Evolutionary conservation across 1,140 invertebrate genomes (phyloP).

Genomic region (Psilanteris sp.): DNA sequence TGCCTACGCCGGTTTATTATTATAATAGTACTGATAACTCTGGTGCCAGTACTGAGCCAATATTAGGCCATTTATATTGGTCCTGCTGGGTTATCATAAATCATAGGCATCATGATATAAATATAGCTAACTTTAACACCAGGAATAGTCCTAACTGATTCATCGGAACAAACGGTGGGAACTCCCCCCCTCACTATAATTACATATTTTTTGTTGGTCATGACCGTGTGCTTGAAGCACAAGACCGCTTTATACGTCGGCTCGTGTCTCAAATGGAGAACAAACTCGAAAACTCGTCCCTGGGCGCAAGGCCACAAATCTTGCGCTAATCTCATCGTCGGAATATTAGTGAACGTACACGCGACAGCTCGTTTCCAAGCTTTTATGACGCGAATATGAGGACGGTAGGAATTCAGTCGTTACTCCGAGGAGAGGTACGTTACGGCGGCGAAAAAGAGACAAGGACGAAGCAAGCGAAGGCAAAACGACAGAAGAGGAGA

Average conservation of each 20-base stretch:
- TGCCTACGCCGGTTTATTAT: too few species aligned
- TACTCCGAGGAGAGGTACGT: constrained; percentile 32
- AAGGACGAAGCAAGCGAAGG: background rate
- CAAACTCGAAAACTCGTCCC: constrained; percentile 38
- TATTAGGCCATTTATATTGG: too few species aligned
- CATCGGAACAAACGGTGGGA: too few species aligned
- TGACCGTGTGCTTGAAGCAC: background rate
- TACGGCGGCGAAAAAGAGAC: constrained; percentile 3
- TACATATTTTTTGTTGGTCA: constrained; percentile 18
- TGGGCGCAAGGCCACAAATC: constrained; percentile 40
- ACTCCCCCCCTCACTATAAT: too few species aligned
- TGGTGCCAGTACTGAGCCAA: too few species aligned
- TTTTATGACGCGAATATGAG: constrained; percentile 46
- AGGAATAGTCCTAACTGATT: too few species aligned
- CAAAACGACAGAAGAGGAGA: too few species aligned
- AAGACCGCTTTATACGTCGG: constrained; percentile 16
- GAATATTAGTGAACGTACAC: constrained; percentile 44
- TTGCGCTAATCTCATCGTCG: constrained; percentile 50
- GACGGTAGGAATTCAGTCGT: constrained; percentile 52
- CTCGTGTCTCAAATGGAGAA: constrained; percentile 30
- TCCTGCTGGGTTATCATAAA: too few species aligned
- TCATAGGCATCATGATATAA: too few species aligned
- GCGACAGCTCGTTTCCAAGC: constrained; percentile 46
- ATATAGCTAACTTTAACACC: too few species aligned
- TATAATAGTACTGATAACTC: too few species aligned